Evolutionary conservation across 2,888 invertebrate genomes (phyloP), one percentile per base, ranked within the genome.

Genomic region (Ectemnius lituratus): DNA sequence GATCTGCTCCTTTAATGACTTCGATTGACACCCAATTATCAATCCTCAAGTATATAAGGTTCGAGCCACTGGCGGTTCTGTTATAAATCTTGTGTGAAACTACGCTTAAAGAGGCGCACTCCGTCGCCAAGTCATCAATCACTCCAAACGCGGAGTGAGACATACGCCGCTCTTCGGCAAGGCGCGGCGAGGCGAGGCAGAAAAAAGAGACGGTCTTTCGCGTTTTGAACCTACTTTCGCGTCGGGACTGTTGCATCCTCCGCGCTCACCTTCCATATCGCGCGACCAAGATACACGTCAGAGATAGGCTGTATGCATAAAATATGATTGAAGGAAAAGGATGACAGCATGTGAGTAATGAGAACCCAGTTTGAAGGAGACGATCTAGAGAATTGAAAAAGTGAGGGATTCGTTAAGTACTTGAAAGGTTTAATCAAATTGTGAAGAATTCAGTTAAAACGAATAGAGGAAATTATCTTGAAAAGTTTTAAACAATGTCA

Each of bases 231-330:
- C 46, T 37, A 49, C 61, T 62, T 52, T 62, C 37, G n/a, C 58
- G 37, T 16, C 16, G 49, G 57, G 8, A 27, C 46, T 62, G 37
- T 59, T 0, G 52, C 18, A 67, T 62, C n/a, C 46, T 59, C 13
- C 27, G 14, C 18, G 2, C 3, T 6, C 28, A 23, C n/a, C 16
- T 20, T 57, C n/a, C 60, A 46, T 13, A 72, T 52, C 20, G 20
- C 18, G 27, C 59, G 45, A 8, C 14, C 28, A 27, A 23, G 65
- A 62, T 66, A 6, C 46, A n/a, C 62, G 62, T n/a, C 58, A 62
- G 61, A 67, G 37, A 75, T 73, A 67, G 63, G 57, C 47, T 14
- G 28, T 16, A 8, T 60, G 18, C 49, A 61, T 63, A 66, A 67
- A 67, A 56, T 47, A 47, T 46, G 37, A 73, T 64, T 18, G 45